These are phyloP conservation scores for Cantharis rustica DNA, from an alignment of 2,888 invertebrate species.

Conservation along the genomic window DNA sequence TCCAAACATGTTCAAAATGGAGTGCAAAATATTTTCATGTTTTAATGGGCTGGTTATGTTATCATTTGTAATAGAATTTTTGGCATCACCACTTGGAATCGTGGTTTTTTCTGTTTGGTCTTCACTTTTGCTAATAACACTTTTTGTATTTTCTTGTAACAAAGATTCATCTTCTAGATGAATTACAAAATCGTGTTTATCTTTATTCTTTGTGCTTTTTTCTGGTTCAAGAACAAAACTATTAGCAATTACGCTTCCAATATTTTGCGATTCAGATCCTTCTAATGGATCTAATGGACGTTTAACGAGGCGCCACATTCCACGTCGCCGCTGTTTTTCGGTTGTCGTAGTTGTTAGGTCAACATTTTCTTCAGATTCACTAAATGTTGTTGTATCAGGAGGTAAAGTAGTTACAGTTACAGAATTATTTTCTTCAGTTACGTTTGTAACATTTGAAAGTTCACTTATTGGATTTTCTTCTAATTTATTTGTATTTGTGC, in stretches of 20 bases:
- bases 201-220: constrained; percentile 33
- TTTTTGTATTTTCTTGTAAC: background rate
- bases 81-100: background rate
- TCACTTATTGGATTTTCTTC: constrained; percentile 8
- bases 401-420: constrained; percentile 28
- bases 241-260: constrained; percentile 54
- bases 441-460: constrained; percentile 2
- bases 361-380: constrained; percentile 28
- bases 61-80: constrained; percentile 34
- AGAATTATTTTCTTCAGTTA: constrained; percentile 10
- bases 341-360: constrained; percentile 40
- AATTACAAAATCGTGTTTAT: background rate
- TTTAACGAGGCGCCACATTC: constrained; percentile 76
- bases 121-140: background rate
- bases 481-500: constrained; percentile 7
- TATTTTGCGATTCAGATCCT: constrained; percentile 79
- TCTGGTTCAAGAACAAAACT: constrained; percentile 36
- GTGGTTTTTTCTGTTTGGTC: background rate
- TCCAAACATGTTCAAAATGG: constrained; percentile 53
- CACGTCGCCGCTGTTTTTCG: constrained; percentile 61
- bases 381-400: background rate
- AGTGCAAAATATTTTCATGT: constrained; percentile 45
- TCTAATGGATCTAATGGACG: constrained; percentile 68
- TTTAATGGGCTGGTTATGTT: constrained; percentile 36
- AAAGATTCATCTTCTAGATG: background rate